Evolutionary conservation across 2,113 vertebrate species (phyloP).

Genomic region (Steatornis caripensis): DNA sequence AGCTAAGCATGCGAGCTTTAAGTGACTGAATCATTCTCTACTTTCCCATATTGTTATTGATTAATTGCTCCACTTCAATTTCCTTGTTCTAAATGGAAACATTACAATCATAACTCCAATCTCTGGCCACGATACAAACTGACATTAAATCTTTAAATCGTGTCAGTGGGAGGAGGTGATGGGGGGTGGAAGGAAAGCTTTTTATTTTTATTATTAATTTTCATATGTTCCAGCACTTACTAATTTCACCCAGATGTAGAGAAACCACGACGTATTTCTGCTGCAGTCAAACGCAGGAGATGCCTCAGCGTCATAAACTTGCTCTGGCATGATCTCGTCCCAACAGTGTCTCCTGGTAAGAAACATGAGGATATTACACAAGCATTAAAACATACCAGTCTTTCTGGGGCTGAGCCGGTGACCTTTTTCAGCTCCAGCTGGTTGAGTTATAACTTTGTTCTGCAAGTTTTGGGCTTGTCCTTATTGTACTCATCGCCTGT

Average conservation of each 20-base stretch:
- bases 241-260: slow-evolving; percentile 39
- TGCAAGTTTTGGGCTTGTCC: background rate
- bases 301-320: slow-evolving; percentile 8
- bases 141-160: slow-evolving; percentile 18
- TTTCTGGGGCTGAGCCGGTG: background rate
- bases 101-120: background rate
- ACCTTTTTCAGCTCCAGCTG: slow-evolving; percentile 3
- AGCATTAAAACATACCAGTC: slow-evolving; percentile 1
- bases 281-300: background rate
- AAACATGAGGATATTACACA: background rate
- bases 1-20: slow-evolving; percentile 3
- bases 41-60: slow-evolving; percentile 44
- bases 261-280: slow-evolving; percentile 48
- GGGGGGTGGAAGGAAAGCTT: slow-evolving; percentile 32
- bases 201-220: slow-evolving; percentile 54
- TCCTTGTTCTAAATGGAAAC: slow-evolving; percentile 46
- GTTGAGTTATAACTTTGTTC: background rate
- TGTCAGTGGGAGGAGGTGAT: slow-evolving; percentile 37
- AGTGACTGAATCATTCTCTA: slow-evolving; percentile 5
- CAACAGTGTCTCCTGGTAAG: background rate
- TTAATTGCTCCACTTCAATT: slow-evolving; percentile 48
- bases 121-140: background rate
- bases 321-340: background rate
- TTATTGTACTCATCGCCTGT: background rate
- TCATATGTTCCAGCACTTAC: slow-evolving; percentile 20